A percentile compares a stretch with the other conserved stretches of the same genome.
phyloP scores from a whole-genome alignment of 2,113 vertebrate species.

The Brachionichthys hirsutus region DNA sequence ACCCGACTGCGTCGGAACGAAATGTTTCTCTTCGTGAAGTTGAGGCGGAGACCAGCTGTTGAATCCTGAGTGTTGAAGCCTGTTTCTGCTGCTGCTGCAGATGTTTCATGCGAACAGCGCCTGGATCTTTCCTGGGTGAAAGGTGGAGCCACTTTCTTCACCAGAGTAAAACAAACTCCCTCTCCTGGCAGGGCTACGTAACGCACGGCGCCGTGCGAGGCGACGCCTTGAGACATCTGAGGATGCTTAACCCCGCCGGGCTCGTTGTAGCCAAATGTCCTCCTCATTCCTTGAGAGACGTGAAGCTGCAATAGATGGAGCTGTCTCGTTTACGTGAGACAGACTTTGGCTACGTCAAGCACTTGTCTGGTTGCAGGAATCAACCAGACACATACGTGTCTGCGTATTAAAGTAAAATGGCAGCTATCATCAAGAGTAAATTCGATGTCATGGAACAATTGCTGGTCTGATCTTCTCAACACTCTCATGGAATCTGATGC shows the following conservation, averaged over 20 bases:
- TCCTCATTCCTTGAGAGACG: slow-evolving; percentile 16
- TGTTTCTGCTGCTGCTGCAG: slow-evolving; percentile 16
- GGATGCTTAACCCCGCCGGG: slow-evolving; percentile 58
- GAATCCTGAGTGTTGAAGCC: slow-evolving; percentile 14
- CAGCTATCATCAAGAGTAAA: slow-evolving; percentile 63
- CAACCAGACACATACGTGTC: slow-evolving; percentile 54
- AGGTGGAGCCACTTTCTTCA: slow-evolving; percentile 25
- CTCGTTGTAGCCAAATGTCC: slow-evolving; percentile 47
- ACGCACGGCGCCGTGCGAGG: slow-evolving; percentile 35
- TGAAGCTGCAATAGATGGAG: slow-evolving; percentile 37
- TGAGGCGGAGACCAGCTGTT: slow-evolving; percentile 24
- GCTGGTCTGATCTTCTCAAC: slow-evolving; percentile 41
- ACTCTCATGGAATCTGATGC: slow-evolving; percentile 38
- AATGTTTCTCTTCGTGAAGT: slow-evolving; percentile 18
- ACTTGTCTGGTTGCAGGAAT: slow-evolving; percentile 66
- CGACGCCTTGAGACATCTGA: slow-evolving; percentile 65
- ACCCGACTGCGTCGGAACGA: slow-evolving; percentile 16
- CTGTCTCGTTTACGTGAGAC: slow-evolving; percentile 58
- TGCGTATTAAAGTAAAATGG: slow-evolving; percentile 68
- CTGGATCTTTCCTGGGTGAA: neutral
- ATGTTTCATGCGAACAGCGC: slow-evolving; percentile 11
- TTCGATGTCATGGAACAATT: slow-evolving; percentile 70
- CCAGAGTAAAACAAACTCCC: slow-evolving; percentile 47
- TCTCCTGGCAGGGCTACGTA: slow-evolving; percentile 68
- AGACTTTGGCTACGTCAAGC: slow-evolving; percentile 60